Evolutionary conservation across 2,888 invertebrate genomes (phyloP).

Genomic region (Stictocephala bisonia): DNA sequence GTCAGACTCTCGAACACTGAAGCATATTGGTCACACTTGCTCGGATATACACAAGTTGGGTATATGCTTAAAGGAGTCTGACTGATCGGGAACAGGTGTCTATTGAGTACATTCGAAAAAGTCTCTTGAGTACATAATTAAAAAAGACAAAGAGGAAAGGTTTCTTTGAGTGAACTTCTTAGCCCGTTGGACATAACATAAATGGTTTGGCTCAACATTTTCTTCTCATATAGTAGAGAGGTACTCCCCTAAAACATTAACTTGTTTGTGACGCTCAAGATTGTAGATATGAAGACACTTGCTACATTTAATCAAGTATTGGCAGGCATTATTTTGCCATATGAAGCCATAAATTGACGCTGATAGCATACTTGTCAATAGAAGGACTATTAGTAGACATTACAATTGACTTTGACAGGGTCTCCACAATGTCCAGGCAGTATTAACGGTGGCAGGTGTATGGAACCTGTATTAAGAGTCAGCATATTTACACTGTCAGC

Average conservation of each 20-base stretch:
- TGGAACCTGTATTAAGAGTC: too few species aligned
- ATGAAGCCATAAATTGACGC: background rate
- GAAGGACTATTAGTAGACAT: background rate
- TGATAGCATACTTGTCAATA: background rate
- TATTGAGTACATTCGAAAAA: background rate
- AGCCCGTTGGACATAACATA: background rate
- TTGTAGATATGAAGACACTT: slow-evolving; percentile 1
- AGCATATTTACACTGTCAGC: background rate
- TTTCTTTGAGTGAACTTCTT: background rate
- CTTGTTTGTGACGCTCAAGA: background rate
- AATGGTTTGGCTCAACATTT: background rate
- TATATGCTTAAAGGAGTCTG: background rate
- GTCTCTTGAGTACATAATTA: too few species aligned
- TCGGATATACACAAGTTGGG: background rate
- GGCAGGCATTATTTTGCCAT: background rate
- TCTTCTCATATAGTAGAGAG: background rate
- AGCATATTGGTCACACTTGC: background rate
- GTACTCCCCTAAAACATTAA: background rate
- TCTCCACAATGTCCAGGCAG: background rate
- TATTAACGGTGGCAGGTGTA: background rate
- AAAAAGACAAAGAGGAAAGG: background rate
- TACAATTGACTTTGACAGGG: background rate
- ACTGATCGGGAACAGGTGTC: background rate
- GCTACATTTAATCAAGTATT: background rate
- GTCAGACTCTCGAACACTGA: background rate